Evolutionary conservation across 2,797 vertebrate species (phyloP).

Genomic region (Darevskia mixta): DNA sequence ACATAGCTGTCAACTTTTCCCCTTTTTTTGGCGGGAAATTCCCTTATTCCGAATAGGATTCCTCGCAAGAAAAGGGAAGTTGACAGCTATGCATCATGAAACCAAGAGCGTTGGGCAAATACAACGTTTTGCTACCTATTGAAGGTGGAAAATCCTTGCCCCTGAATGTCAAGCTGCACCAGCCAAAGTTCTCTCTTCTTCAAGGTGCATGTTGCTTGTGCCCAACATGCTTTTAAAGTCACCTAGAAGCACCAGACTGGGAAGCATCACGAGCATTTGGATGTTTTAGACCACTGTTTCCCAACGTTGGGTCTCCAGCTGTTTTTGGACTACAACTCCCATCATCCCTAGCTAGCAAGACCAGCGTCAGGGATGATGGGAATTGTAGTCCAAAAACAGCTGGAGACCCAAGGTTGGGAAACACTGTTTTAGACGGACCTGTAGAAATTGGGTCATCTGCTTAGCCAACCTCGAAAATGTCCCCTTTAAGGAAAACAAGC

Average conservation of each 20-base stretch:
- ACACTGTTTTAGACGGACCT: not conserved
- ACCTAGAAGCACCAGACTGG: not conserved
- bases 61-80: no score
- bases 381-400: no score
- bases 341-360: no score
- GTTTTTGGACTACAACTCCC: no score
- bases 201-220: no score
- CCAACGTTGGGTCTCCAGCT: no score
- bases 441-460: not conserved
- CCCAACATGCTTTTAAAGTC: not conserved
- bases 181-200: not conserved
- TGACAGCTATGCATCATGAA: no score
- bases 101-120: not conserved
- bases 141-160: not conserved
- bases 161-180: not conserved
- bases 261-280: not conserved
- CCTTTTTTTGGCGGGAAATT: no score
- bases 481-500: constrained; percentile 25
- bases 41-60: no score
- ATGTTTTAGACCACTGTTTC: not conserved
- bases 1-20: not conserved
- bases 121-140: not conserved
- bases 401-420: no score
- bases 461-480: constrained; percentile 11
- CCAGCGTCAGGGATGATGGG: no score